These are phyloP conservation scores for Plebejus argus DNA, from an alignment of 2,888 invertebrate species.

Conservation along the genomic window DNA sequence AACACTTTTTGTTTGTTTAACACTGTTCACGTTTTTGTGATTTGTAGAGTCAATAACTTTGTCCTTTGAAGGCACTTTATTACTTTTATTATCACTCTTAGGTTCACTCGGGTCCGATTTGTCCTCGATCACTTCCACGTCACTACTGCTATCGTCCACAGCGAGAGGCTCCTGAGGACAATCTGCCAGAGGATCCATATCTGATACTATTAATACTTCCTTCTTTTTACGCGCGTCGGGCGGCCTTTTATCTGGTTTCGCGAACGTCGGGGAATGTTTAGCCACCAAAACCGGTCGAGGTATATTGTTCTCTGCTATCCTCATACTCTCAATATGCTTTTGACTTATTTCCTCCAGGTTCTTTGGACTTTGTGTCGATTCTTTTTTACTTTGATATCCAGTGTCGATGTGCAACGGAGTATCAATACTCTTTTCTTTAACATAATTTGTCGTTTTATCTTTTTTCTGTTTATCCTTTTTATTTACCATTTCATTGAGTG, in stretches of 20 bases:
- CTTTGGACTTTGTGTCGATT: conserved; percentile 55
- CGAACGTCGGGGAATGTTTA: conserved; percentile 70
- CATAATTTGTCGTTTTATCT: conserved; percentile 50
- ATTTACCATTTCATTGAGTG: conserved; percentile 68
- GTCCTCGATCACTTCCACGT: conserved; percentile 71
- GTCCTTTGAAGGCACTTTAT: conserved; percentile 70
- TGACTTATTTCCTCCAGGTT: conserved; percentile 59
- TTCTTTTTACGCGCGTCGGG: conserved; percentile 71
- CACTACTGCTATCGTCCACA: conserved; percentile 75
- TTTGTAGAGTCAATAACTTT: conserved; percentile 49
- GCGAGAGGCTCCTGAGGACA: conserved; percentile 58
- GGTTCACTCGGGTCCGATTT: conserved; percentile 56
- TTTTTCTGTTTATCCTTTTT: conserved; percentile 52
- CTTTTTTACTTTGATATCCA: conserved; percentile 57
- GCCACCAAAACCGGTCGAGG: conserved; percentile 66
- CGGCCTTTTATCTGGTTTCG: conserved; percentile 69
- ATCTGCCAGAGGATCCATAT: conserved; percentile 65
- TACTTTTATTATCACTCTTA: conserved; percentile 56
- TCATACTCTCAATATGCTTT: conserved; percentile 65
- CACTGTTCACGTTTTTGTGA: conserved; percentile 47
- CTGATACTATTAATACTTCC: conserved; percentile 66
- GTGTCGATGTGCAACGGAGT: conserved; percentile 59
- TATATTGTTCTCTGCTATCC: conserved; percentile 66
- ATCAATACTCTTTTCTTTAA: conserved; percentile 35
- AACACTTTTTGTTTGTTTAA: conserved; percentile 50